Evolutionary conservation across 2,888 invertebrate species (phyloP), one percentile per base, ranked within the genome.

Genomic region (Hartigia nigra): DNA sequence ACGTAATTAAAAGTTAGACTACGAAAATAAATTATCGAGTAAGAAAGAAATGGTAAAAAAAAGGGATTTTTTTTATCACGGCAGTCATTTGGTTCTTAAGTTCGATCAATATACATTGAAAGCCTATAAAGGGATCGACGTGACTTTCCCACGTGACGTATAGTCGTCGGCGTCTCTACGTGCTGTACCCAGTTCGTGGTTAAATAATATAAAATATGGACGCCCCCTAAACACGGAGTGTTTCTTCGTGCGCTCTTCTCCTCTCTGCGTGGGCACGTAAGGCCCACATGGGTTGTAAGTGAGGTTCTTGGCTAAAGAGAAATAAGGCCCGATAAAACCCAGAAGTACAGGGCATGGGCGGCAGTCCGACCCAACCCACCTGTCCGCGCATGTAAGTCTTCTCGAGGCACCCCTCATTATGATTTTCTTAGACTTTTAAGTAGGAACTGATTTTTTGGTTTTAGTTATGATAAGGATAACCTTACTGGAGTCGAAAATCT

Each of bases 131-230:
- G 9, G 55, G 23, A 55, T 55, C 23, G 23, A 55, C 55, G 55
- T 55, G 5, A 23, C 23, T 55, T 55, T 55, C 55, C 55, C 55
- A 55, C 55, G 55, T 55, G 55, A 12, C 72, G 31, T 72, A 72
- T 23, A 12, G 72, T 32, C 72, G 72, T 55, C 72, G 34, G 34
- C 72, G 72, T 72, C 72, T 31, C 72, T 72, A 0, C 72, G 31
- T 72, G 55, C 23, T 55, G 55, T 55, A 55, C 72, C 12, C 14
- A 72, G 14, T 72, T 31, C 72, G 72, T 78, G 76, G 76, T 78
- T 78, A 78, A 78, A 76, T 75, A 75, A 78, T 78, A 72, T 78
- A 72, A 78, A 78, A 78, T 78, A 78, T 78, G 78, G 70, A 78
- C 78, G 78, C 78, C 78, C 55, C 78, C 78, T 78, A 78, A 78